A percentile compares a stretch with the other conserved stretches of the same genome.
Conservation (phyloP, 2,113 vertebrate species). For the Craseonycteris thonglongyai region DNA sequence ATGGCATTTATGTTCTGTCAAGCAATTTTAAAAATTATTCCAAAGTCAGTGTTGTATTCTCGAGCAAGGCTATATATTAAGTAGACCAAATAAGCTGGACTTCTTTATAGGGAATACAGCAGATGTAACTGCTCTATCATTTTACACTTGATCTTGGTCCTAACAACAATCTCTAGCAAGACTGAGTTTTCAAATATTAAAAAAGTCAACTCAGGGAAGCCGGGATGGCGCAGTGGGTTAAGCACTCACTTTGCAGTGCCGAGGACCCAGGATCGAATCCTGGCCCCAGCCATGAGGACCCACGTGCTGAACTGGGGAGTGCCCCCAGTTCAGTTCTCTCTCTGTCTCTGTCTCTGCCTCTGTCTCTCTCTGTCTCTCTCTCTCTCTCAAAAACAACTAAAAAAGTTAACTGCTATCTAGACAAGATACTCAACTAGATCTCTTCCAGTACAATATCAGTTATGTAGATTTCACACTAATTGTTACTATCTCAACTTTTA, state of each 20-base stretch:
- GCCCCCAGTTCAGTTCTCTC: too few relatives aligned
- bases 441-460: constrained; percentile 11
- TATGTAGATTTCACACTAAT: constrained; percentile 22
- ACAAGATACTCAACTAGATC: constrained; percentile 1
- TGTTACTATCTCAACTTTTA: constrained; percentile 46
- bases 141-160: background rate
- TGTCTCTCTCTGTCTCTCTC: too few relatives aligned
- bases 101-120: background rate
- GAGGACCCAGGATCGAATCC: too few relatives aligned
- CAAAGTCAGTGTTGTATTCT: background rate
- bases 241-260: too few relatives aligned
- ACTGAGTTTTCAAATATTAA: background rate
- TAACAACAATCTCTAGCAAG: background rate
- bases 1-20: background rate
- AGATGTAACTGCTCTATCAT: background rate
- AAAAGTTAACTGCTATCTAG: background rate
- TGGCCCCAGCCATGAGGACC: too few relatives aligned
- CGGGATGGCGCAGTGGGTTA: too few relatives aligned
- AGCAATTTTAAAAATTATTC: background rate
- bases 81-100: background rate
- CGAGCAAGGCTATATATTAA: background rate
- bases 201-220: too few relatives aligned
- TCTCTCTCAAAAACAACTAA: too few relatives aligned
- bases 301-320: too few relatives aligned
- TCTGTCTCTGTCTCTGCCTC: too few relatives aligned